Evolutionary conservation across 2,888 invertebrate genomes (phyloP).

Genomic region (Meiosimyza decipiens): DNA sequence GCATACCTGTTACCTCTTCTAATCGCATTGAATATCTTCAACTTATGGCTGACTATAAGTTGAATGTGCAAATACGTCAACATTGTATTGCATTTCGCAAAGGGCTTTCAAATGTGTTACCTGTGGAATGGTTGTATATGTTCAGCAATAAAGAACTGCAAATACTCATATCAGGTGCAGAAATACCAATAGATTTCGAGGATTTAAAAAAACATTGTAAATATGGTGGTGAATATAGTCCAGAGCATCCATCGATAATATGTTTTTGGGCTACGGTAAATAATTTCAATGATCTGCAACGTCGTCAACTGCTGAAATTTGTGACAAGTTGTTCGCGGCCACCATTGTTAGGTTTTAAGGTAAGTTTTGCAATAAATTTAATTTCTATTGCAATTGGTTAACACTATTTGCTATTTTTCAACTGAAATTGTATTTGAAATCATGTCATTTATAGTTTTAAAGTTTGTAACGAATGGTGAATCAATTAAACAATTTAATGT

Average conservation of each 20-base stretch:
- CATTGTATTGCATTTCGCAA: constrained; percentile 90
- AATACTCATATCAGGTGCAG: constrained; percentile 95
- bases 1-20: constrained; percentile 89
- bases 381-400: too few relatives aligned
- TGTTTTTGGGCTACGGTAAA: constrained; percentile 91
- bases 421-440: not conserved
- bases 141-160: constrained; percentile 95
- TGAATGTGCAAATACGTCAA: constrained; percentile 88
- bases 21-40: constrained; percentile 98
- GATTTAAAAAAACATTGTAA: constrained; percentile 89
- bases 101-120: constrained; percentile 91
- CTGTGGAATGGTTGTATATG: constrained; percentile 92
- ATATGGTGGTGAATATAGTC: constrained; percentile 87
- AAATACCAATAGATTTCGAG: constrained; percentile 90
- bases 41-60: constrained; percentile 93
- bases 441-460: constrained; percentile 19
- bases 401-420: too few relatives aligned
- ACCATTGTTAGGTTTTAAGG: constrained; percentile 96
- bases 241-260: constrained; percentile 84
- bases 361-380: constrained; percentile 63
- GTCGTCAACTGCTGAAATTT: constrained; percentile 91
- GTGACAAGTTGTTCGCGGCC: constrained; percentile 98
- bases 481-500: not conserved
- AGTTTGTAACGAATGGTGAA: not conserved
- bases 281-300: constrained; percentile 84